Conservation (phyloP, 2,113 vertebrate species). For the Morone saxatilis region DNA sequence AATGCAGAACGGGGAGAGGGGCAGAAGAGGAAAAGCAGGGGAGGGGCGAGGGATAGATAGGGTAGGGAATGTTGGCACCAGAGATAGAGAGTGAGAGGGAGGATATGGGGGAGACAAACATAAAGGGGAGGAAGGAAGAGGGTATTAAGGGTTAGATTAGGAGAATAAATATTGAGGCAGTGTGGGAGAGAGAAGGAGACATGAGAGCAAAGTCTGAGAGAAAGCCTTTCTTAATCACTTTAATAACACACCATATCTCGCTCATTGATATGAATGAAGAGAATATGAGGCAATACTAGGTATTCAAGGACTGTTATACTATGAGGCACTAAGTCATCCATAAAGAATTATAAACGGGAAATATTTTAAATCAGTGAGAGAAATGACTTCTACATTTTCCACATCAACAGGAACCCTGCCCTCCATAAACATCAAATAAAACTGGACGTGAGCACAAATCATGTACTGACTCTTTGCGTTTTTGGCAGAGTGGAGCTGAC, state of each 20-base stretch:
- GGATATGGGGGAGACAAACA: conserved; percentile 61
- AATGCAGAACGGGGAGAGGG: neutral
- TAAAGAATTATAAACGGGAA: neutral
- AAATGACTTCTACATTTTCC: conserved; percentile 18
- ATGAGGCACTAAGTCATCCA: neutral
- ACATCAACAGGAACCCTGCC: conserved; percentile 19
- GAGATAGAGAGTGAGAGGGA: conserved; percentile 65
- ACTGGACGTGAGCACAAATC: conserved; percentile 48
- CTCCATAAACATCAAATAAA: conserved; percentile 38
- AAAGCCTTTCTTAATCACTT: conserved; percentile 43
- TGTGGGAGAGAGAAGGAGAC: conserved; percentile 66
- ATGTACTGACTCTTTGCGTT: conserved; percentile 19
- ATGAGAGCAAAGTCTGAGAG: conserved; percentile 39
- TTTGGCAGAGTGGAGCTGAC: conserved; percentile 19
- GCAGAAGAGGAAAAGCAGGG: neutral
- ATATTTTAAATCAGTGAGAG: neutral
- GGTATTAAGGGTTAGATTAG: conserved; percentile 76
- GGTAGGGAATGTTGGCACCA: conserved; percentile 70
- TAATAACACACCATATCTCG: conserved; percentile 14
- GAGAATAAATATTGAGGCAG: conserved; percentile 67
- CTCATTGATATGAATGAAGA: conserved; percentile 24
- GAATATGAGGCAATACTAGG: conserved; percentile 1
- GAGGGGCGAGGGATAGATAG: conserved; percentile 32
- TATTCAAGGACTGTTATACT: neutral
- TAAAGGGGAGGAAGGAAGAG: conserved; percentile 76